phyloP scores from a whole-genome alignment of 35 echinoderm and acorn worm genomes.

The Amphiura filiformis region DNA sequence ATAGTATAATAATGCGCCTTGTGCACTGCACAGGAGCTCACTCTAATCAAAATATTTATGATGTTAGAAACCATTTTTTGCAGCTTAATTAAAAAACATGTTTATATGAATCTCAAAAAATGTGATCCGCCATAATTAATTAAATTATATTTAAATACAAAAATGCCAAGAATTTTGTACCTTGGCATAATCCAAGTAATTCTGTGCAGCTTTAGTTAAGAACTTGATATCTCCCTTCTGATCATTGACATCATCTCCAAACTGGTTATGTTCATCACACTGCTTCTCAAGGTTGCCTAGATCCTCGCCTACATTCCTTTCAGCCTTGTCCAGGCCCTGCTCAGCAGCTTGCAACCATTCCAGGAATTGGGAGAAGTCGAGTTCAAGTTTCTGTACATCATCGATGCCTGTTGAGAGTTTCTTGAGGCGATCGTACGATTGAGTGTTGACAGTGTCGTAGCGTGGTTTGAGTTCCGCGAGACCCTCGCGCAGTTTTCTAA shows the following conservation, averaged over 20 bases:
- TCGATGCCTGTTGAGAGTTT: constrained; percentile 59
- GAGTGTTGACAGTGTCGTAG: constrained; percentile 56
- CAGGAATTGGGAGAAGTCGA: constrained; percentile 61
- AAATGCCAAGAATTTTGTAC: constrained; percentile 42
- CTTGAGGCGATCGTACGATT: constrained; percentile 61
- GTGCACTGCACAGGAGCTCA: too few species aligned
- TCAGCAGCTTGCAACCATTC: constrained; percentile 73
- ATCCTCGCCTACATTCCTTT: constrained; percentile 74
- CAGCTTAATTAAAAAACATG: too few species aligned
- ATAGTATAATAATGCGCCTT: too few species aligned
- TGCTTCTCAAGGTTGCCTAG: constrained; percentile 44
- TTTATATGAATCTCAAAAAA: too few species aligned
- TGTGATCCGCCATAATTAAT: too few species aligned
- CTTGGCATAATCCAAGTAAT: constrained; percentile 73
- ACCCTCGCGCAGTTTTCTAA: constrained; percentile 51
- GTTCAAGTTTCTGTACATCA: constrained; percentile 69
- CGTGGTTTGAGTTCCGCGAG: constrained; percentile 64
- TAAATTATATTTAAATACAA: too few species aligned
- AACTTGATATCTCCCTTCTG: constrained; percentile 90
- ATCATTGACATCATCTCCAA: constrained; percentile 78
- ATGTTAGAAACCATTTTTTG: too few species aligned
- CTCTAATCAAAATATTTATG: too few species aligned
- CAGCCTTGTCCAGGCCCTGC: constrained; percentile 39
- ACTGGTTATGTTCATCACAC: constrained; percentile 42
- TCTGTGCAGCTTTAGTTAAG: constrained; percentile 69